Conservation (phyloP, 1,140 invertebrate genomes). For the Physella acuta region DNA sequence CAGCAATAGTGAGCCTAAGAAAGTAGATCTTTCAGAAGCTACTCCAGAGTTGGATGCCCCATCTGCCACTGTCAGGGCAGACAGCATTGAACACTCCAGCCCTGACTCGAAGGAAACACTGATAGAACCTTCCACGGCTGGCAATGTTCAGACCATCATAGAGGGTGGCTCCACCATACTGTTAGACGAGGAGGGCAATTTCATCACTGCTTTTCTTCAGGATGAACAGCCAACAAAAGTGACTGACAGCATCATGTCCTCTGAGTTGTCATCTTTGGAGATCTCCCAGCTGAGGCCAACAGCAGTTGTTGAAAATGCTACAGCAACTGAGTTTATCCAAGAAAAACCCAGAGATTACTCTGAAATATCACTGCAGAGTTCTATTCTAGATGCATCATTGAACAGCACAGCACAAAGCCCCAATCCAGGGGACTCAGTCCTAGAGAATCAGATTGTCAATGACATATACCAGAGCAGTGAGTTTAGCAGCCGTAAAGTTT, state of each 20-base stretch:
- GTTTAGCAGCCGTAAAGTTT: conserved; percentile 40
- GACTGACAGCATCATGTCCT: neutral
- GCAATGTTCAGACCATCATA: conserved; percentile 6
- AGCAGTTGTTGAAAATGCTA: conserved; percentile 1
- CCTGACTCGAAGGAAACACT: neutral
- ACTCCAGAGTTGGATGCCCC: conserved; percentile 1
- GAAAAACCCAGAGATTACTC: neutral
- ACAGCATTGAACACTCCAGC: neutral
- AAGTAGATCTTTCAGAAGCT: neutral
- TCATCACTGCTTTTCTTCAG: neutral
- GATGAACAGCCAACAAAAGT: neutral
- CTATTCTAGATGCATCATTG: neutral
- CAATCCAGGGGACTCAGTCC: neutral
- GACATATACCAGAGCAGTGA: conserved; percentile 22
- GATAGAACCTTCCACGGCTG: neutral
- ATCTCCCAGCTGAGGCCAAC: neutral
- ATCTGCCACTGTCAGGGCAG: neutral
- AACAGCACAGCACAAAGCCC: neutral
- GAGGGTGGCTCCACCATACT: conserved; percentile 16
- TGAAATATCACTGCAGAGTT: neutral
- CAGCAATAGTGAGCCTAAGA: neutral
- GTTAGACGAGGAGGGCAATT: conserved; percentile 1
- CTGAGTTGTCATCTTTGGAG: neutral
- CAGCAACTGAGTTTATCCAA: neutral
- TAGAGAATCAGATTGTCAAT: neutral